Evolutionary conservation across 1,140 invertebrate genomes (phyloP), one percentile per base, ranked within the genome.

Genomic region (Sycophila sp.): DNA sequence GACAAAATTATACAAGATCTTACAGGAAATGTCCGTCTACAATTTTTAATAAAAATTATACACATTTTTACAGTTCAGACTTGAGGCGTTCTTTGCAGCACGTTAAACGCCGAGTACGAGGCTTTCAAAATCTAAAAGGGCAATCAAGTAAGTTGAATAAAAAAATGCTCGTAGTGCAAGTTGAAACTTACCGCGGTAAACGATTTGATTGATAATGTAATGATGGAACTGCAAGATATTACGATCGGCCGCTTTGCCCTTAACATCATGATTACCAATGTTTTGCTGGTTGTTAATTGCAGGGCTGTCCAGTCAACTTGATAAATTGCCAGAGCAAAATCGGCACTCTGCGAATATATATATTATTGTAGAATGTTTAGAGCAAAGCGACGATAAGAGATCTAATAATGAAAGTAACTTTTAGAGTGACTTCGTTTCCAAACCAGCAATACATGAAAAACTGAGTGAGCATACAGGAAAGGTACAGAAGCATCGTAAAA

Each of bases 381-480:
- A n/a, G n/a, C n/a, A n/a, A n/a, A n/a, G n/a, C n/a, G n/a, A n/a
- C n/a, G n/a, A n/a, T n/a, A n/a, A n/a, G n/a, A n/a, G n/a, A n/a
- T n/a, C n/a, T n/a, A n/a, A n/a, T n/a, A n/a, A n/a, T n/a, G n/a
- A n/a, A n/a, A n/a, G n/a, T n/a, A n/a, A n/a, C n/a, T 78, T 83
- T 82, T 36, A 87, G 76, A 4, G 87, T 88, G 1, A 89, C 83
- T 76, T 89, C 86, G 73, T 87, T 88, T 10, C 88, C 87, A 69
- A 86, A 89, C 87, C 87, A 89, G 75, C 88, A 89, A 67, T 89
- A 89, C 4, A 88, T 75, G 58, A 85, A 84, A 19, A 89, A 76
- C 59, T 89, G 45, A 3, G 22, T 19, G 15, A 47, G 17, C 45
- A 47, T 47, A 7, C 45, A 47, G 4, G 4, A 24, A 8, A 47